Percentiles rank a stretch among this genome's conserved stretches.
These are phyloP conservation scores for Brachyistius frenatus DNA, from an alignment of 2,113 vertebrate species.

Conservation along the genomic window DNA sequence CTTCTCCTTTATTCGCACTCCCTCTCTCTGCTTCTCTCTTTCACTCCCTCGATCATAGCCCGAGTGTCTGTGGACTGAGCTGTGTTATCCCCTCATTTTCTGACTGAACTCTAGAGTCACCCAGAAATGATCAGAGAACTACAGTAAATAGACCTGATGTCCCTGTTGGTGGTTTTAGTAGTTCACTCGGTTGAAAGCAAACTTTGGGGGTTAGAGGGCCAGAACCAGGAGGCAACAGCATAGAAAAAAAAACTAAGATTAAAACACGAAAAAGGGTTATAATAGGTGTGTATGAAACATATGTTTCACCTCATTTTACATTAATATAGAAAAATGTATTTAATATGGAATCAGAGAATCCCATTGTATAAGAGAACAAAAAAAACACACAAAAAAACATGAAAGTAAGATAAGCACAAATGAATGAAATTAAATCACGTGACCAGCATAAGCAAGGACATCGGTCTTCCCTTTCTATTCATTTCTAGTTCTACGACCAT, in stretches of 20 bases:
- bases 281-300: no score
- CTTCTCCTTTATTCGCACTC: conserved; percentile 6
- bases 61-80: conserved; percentile 40
- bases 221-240: no score
- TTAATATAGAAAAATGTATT: no score
- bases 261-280: no score
- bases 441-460: background rate
- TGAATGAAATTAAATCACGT: background rate
- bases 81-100: conserved; percentile 60
- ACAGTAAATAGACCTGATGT: conserved; percentile 52
- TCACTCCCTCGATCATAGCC: conserved; percentile 46
- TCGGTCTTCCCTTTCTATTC: conserved; percentile 7
- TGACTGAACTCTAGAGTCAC: conserved; percentile 53
- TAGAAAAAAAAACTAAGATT: no score
- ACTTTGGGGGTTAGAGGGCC: conserved; percentile 6
- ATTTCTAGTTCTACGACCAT: conserved; percentile 35
- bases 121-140: conserved; percentile 63
- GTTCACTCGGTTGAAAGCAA: conserved; percentile 38
- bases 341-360: no score
- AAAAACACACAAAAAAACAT: background rate
- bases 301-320: no score
- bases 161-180: conserved; percentile 34
- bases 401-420: background rate
- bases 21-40: conserved; percentile 16
- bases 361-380: no score